phyloP scores from a whole-genome alignment of 2,888 invertebrate species.

The Panzeria rudis region DNA sequence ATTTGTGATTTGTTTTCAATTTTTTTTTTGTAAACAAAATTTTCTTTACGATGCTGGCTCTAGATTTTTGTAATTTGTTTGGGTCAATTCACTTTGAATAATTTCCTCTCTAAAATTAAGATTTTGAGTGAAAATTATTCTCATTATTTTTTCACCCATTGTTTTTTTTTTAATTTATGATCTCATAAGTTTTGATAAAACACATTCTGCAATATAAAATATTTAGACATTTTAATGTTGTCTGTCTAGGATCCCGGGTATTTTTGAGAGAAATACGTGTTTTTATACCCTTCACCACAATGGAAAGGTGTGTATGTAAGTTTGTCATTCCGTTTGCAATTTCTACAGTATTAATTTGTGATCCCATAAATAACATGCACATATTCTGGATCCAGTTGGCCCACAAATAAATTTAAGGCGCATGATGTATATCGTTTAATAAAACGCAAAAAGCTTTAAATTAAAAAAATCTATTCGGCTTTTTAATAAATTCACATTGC shows the following conservation, averaged over 20 bases:
- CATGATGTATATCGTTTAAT: too few relatives aligned
- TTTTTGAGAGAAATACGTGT: not conserved
- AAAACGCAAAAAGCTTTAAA: too few relatives aligned
- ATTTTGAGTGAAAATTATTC: not conserved
- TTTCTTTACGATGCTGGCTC: not conserved
- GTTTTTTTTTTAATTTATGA: not conserved
- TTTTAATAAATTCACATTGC: too few relatives aligned
- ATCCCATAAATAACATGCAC: too few relatives aligned
- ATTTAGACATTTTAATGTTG: not conserved
- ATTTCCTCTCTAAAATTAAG: not conserved
- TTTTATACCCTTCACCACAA: not conserved
- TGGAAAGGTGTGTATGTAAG: too few relatives aligned
- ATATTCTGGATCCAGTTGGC: too few relatives aligned
- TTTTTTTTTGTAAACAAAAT: slow-evolving; percentile 60
- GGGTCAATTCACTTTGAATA: not conserved
- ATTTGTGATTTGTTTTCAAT: slow-evolving; percentile 26
- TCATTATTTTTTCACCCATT: not conserved
- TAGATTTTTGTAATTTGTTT: slow-evolving; percentile 1
- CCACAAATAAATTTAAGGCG: too few relatives aligned
- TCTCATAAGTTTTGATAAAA: slow-evolving; percentile 1
- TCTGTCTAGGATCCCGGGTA: not conserved
- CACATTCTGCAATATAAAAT: not conserved
- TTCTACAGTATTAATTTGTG: too few relatives aligned
- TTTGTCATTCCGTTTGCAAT: too few relatives aligned
- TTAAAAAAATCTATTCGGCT: too few relatives aligned